Evolutionary conservation across 2,888 invertebrate species (phyloP).

Genomic region (Caenorhabditis imperialis): DNA sequence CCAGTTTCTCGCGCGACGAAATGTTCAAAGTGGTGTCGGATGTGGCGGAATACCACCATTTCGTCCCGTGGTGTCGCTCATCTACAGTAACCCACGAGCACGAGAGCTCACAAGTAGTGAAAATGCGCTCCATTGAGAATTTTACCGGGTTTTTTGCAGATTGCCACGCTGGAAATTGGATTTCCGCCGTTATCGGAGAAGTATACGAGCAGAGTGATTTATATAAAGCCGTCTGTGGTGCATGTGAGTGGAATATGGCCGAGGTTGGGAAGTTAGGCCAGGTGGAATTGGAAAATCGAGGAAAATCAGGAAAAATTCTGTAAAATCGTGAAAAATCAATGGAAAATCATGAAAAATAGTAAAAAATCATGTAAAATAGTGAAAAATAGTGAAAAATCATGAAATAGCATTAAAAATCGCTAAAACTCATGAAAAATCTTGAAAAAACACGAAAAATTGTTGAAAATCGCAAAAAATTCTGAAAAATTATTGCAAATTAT

Average conservation of each 20-base stretch:
- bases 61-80: slow-evolving; percentile 73
- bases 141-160: slow-evolving; percentile 25
- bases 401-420: too few species aligned
- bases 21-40: slow-evolving; percentile 74
- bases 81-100: slow-evolving; percentile 57
- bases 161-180: slow-evolving; percentile 70
- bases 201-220: slow-evolving; percentile 74
- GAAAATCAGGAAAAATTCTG: too few species aligned
- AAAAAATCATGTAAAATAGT: too few species aligned
- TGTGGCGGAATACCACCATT: slow-evolving; percentile 71
- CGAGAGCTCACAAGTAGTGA: slow-evolving; percentile 46
- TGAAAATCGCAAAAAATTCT: too few species aligned
- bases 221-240: slow-evolving; percentile 70
- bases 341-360: too few species aligned
- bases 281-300: too few species aligned
- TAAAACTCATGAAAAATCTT: too few species aligned
- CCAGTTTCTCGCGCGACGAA: slow-evolving; percentile 71
- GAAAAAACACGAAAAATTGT: too few species aligned
- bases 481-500: too few species aligned
- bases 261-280: too few species aligned
- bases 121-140: background rate
- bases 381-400: too few species aligned
- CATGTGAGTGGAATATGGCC: slow-evolving; percentile 66
- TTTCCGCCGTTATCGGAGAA: slow-evolving; percentile 71
- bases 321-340: too few species aligned